Evolutionary conservation across 2,113 vertebrate species (phyloP).

Genomic region (Alaudala cheleensis): DNA sequence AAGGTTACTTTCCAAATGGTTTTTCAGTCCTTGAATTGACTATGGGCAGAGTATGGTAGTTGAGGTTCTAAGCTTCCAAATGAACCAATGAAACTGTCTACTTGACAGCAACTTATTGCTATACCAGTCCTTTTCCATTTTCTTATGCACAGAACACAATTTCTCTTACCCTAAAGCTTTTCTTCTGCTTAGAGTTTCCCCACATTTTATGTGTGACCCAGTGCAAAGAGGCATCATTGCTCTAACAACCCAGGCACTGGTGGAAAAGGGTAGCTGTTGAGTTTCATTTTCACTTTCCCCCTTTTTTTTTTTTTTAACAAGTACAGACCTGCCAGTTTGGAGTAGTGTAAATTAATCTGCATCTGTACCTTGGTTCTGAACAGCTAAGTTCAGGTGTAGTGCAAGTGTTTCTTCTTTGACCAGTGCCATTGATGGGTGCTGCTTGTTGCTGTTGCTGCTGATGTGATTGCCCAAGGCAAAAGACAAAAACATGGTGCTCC

Average conservation of each 20-base stretch:
- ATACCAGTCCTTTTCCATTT: neutral
- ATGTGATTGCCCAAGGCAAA: neutral
- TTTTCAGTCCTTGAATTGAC: neutral
- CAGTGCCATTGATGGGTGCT: neutral
- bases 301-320: neutral
- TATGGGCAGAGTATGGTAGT: neutral
- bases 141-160: neutral
- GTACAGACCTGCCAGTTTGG: neutral
- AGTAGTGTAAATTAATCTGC: neutral
- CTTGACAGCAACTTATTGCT: neutral
- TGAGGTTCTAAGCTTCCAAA: neutral
- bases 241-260: neutral
- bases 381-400: neutral
- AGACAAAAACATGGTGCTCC: neutral
- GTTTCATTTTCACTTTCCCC: neutral
- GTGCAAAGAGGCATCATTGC: neutral
- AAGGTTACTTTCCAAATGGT: neutral
- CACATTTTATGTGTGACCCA: neutral
- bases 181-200: neutral
- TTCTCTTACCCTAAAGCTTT: neutral
- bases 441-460: neutral
- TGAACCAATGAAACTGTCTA: neutral
- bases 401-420: neutral
- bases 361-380: neutral
- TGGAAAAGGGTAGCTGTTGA: neutral